Percentiles rank a stretch among this genome's conserved stretches.
Conservation (phyloP, 2,797 vertebrate species). For the Danio albolineatus region DNA sequence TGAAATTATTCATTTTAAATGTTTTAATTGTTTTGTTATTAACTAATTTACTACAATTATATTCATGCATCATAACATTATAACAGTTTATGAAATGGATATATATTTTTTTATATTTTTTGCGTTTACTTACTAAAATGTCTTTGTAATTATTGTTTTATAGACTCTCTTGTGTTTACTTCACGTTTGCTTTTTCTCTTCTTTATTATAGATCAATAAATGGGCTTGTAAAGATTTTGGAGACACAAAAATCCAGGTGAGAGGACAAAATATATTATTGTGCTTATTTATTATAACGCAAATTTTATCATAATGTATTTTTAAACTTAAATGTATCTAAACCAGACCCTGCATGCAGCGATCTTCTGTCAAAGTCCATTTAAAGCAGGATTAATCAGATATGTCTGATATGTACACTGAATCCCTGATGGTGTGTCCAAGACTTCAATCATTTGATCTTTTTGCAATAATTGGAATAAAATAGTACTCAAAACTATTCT, state of each 20-base stretch:
- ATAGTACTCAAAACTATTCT: too few species aligned
- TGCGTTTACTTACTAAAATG: not conserved
- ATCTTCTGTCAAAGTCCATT: not conserved
- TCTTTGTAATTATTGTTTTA: not conserved
- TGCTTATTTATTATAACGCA: too few species aligned
- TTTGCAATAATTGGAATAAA: not conserved
- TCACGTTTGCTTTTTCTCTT: slow-evolving; percentile 11
- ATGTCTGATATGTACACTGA: too few species aligned
- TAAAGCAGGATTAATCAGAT: slow-evolving; percentile 1
- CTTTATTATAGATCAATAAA: slow-evolving; percentile 89
- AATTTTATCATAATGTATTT: not conserved
- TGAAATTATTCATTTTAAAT: too few species aligned
- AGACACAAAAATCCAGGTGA: slow-evolving; percentile 93
- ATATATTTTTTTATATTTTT: not conserved
- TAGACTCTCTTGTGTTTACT: not conserved
- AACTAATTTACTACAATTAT: too few species aligned
- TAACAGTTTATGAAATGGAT: not conserved
- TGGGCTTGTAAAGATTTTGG: slow-evolving; percentile 90
- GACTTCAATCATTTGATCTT: too few species aligned
- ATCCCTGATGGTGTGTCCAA: too few species aligned
- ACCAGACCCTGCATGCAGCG: not conserved
- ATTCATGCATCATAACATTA: not conserved
- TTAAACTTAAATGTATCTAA: not conserved
- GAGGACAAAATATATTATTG: slow-evolving; percentile 36
- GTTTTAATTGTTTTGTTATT: too few species aligned